Base-by-base conservation (phyloP, 2,113 vertebrate genomes). In the Psephotus haematonotus region DNA sequence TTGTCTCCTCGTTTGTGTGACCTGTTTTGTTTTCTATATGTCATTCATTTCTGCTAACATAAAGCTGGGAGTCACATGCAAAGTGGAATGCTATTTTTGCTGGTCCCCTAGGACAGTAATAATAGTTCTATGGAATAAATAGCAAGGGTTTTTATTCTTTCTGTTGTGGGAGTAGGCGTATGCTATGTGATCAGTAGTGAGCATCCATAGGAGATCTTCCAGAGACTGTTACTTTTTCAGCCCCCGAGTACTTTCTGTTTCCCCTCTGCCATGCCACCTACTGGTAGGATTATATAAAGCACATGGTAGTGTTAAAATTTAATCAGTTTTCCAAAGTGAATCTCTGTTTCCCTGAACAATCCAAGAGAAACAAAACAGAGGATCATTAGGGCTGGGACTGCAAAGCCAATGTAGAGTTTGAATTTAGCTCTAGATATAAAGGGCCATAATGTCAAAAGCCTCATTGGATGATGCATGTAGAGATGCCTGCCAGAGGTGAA, bases 1-100 rank as follows among this genome's bases (percentile, higher is more conserved):
- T 91, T 29, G 3, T 33, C 28, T 74, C 11, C 33, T 52, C 60
- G 55, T 86, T 63, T 59, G 29, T 84, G 39, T 28, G 63, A 59
- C 59, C 7, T 57, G 31, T n/a, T 90, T 87, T 67, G 14, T 50
- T 93, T 90, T 60, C 85, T 55, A 39, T 28, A 59, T 70, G 49
- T 86, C 47, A 18, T 63, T 41, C 5, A 10, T 86, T 81, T 94
- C 50, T 88, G 39, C 52, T 82, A 57, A n/a, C 25, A 28, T 20
- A n/a, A 83, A 68, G 41, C 47, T 88, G 82, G 63, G 64, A 90
- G 50, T 33, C 64, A 86, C 68, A 92, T 88, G 71, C 75, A 83
- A 70, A 86, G 63, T 8, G 4, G 47, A 60, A 93, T 67, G 55
- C 68, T 90, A 81, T 81, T 84, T 95, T 90, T 91, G 71, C 29